These are phyloP conservation scores for Montipora capricornis DNA, from an alignment of 64 coral and sea anemone species.

Conservation along the genomic window DNA sequence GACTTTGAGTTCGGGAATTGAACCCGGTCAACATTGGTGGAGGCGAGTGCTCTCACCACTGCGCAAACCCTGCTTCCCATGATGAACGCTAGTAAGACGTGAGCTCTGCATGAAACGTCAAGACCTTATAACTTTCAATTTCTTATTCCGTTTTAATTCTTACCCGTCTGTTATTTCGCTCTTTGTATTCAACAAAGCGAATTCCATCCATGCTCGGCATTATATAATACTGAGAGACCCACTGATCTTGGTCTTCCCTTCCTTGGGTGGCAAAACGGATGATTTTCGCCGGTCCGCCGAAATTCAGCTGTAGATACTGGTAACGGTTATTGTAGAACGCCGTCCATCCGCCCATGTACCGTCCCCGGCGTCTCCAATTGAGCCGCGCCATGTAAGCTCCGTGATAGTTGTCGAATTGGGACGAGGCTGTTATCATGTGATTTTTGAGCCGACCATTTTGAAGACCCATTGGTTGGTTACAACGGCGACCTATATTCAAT, in stretches of 20 bases:
- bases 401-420: slow-evolving; percentile 51
- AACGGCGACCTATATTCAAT: slow-evolving; percentile 25
- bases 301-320: slow-evolving; percentile 26
- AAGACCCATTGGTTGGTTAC: slow-evolving; percentile 71
- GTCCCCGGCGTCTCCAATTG: slow-evolving; percentile 51
- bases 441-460: slow-evolving; percentile 63
- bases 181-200: slow-evolving; percentile 38
- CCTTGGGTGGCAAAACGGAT: slow-evolving; percentile 38
- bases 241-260: slow-evolving; percentile 17
- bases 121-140: too few relatives aligned
- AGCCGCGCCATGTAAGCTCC: slow-evolving; percentile 48
- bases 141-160: not conserved
- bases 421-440: slow-evolving; percentile 54
- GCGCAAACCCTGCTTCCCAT: too few relatives aligned
- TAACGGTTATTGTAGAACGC: slow-evolving; percentile 67
- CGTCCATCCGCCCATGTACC: slow-evolving; percentile 70
- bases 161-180: slow-evolving; percentile 33
- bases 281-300: slow-evolving; percentile 15
- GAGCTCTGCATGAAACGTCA: too few relatives aligned
- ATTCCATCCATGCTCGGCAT: slow-evolving; percentile 6
- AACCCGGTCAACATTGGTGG: too few relatives aligned
- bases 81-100: too few relatives aligned
- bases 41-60: too few relatives aligned
- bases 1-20: too few relatives aligned
- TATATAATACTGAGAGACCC: slow-evolving; percentile 29